Evolutionary conservation across 23 tunicate species (phyloP), one percentile per base, ranked within the genome.

Genomic region (Trididemnum clinides): DNA sequence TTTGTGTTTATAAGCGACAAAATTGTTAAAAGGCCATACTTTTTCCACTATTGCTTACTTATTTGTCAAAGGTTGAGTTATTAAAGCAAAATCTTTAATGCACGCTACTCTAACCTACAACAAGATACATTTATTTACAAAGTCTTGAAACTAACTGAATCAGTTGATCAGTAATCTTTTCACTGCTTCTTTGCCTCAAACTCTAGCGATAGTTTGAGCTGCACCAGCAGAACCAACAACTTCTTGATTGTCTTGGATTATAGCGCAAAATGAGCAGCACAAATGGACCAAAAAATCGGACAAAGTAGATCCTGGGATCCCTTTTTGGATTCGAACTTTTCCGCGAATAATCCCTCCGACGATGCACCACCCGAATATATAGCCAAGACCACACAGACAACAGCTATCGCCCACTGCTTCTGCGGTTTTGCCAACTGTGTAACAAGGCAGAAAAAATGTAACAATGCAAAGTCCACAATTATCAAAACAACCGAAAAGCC

Each of bases 401-500:
- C 90, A 86, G 31, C 36, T 33, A 1, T 86, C 90, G 1, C 96
- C 96, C 3, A 91, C 73, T 2, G 90, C 84, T 71, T 91, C 96
- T 2, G 96, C 96, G 2, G 96, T 91, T 76, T 86, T 81, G 30
- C 96, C 96, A 15, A 91, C 71, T 2, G 84, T 82, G 66, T 86
- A 91, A 78, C 90, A 91, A 5, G 96, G 96, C 1, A 57, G 34
- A 28, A 91, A 72, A 70, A 64, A 86, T 12, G 88, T 72, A 37
- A 91, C 64, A 19, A 91, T 81, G 83, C 96, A 91, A 0, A 86
- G 34, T n/a, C 87, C 77, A 77, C 90, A 91, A 80, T 91, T 86
- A 81, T 91, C 96, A 51, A 91, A 91, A 30, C 96, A 91, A 0
- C 96, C 90, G 71, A 73, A 86, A 28, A 86, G 78, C 44, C 84